phyloP scores from a whole-genome alignment of 2,888 invertebrate genomes.

The Parelbella ahira region DNA sequence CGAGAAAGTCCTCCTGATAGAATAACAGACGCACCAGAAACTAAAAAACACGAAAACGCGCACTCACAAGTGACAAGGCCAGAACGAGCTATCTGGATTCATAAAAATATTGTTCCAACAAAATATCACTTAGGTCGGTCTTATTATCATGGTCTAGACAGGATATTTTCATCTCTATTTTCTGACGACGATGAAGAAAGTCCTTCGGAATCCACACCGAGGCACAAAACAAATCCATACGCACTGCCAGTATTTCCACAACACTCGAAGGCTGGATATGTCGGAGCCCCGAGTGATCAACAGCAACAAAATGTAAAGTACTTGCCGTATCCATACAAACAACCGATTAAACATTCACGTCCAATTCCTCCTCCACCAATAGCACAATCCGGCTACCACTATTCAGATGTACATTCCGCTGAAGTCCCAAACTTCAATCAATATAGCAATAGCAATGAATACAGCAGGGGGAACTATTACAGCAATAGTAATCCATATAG shows the following conservation, averaged over 20 bases:
- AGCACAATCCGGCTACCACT: constrained; percentile 29
- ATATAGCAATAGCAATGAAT: too few relatives aligned
- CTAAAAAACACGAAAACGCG: constrained; percentile 32
- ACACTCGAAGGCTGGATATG: constrained; percentile 51
- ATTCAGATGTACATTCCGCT: constrained; percentile 10
- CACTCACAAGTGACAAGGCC: constrained; percentile 40
- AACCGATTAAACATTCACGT: constrained; percentile 46
- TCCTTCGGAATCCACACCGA: constrained; percentile 33
- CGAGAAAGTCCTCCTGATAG: constrained; percentile 69
- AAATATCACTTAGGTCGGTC: constrained; percentile 43
- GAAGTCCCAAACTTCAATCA: constrained; percentile 11
- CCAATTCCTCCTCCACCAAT: constrained; percentile 46
- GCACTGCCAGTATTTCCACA: constrained; percentile 39
- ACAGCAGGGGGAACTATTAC: neutral
- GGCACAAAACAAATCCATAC: constrained; percentile 44
- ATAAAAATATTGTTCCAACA: constrained; percentile 56
- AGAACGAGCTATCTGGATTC: constrained; percentile 62
- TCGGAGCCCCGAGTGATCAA: constrained; percentile 45
- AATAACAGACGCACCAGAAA: constrained; percentile 37
- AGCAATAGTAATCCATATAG: constrained; percentile 3
- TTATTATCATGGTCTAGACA: constrained; percentile 50
- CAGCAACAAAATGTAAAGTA: constrained; percentile 48
- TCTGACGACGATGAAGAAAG: constrained; percentile 52
- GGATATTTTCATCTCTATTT: constrained; percentile 65
- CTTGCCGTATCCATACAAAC: constrained; percentile 50